Percentiles rank a stretch among this genome's conserved stretches.
Conservation (phyloP, 2,888 invertebrate species). For the Sympetrum striolatum region DNA sequence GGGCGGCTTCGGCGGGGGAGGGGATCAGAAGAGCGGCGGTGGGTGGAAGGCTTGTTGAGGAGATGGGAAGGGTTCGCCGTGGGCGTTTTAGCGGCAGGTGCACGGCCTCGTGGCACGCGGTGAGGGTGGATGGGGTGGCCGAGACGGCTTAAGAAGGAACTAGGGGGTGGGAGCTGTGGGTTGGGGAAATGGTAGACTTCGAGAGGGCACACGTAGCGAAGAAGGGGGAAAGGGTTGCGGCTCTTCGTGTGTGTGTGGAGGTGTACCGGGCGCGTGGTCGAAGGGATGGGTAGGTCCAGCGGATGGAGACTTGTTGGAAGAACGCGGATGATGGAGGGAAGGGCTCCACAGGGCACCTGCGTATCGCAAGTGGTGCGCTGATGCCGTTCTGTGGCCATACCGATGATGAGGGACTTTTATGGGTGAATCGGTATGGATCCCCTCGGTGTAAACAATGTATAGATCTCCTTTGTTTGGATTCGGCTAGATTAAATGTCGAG, state of each 20-base stretch:
- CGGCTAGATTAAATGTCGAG: too few species aligned
- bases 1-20: neutral
- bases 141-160: neutral
- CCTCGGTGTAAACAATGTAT: neutral
- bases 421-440: neutral
- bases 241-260: neutral
- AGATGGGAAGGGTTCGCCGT: neutral
- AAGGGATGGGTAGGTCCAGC: neutral
- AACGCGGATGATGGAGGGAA: neutral
- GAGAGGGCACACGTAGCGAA: neutral
- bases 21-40: neutral
- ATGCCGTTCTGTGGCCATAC: neutral
- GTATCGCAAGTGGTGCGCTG: neutral
- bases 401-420: neutral
- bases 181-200: neutral
- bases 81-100: constrained; percentile 27
- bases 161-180: neutral
- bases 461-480: neutral
- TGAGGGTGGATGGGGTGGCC: neutral
- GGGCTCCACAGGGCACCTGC: neutral
- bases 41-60: neutral
- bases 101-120: constrained; percentile 36
- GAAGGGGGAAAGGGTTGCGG: neutral
- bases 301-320: neutral
- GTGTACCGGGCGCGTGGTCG: neutral